Conservation (phyloP, 2,888 invertebrate species). For the Agrochola lota region DNA sequence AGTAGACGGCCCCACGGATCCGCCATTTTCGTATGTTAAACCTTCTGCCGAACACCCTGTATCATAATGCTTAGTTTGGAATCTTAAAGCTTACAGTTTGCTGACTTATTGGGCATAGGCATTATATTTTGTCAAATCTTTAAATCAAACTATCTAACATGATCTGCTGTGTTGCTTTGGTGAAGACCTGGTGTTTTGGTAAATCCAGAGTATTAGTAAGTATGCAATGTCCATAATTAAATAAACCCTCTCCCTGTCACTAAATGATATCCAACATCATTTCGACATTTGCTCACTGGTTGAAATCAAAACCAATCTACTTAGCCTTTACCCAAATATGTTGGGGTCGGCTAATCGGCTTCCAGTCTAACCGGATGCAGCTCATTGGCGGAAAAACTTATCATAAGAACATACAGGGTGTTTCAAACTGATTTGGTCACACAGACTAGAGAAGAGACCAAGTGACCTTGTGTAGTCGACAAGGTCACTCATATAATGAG, state of each 20-base stretch:
- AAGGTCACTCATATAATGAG: background rate
- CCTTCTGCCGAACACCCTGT: no score
- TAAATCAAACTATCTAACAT: background rate
- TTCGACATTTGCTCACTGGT: background rate
- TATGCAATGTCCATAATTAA: background rate
- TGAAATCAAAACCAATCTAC: background rate
- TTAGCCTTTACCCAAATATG: background rate
- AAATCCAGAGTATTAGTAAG: slow-evolving; percentile 8
- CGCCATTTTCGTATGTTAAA: no score
- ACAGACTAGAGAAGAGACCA: background rate
- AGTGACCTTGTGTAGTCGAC: background rate
- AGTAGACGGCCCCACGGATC: no score
- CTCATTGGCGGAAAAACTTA: background rate
- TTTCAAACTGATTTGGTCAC: background rate
- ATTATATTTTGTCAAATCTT: background rate
- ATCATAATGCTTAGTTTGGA: background rate
- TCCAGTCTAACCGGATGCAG: background rate
- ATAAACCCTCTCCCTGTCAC: background rate
- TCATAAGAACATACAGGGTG: background rate
- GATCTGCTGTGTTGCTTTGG: slow-evolving; percentile 4
- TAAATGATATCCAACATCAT: background rate
- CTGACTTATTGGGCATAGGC: background rate
- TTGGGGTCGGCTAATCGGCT: background rate
- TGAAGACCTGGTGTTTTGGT: slow-evolving; percentile 31
- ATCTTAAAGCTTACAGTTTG: background rate